phyloP scores from a whole-genome alignment of 2,113 vertebrate genomes.

The Boleophthalmus pectinirostris region DNA sequence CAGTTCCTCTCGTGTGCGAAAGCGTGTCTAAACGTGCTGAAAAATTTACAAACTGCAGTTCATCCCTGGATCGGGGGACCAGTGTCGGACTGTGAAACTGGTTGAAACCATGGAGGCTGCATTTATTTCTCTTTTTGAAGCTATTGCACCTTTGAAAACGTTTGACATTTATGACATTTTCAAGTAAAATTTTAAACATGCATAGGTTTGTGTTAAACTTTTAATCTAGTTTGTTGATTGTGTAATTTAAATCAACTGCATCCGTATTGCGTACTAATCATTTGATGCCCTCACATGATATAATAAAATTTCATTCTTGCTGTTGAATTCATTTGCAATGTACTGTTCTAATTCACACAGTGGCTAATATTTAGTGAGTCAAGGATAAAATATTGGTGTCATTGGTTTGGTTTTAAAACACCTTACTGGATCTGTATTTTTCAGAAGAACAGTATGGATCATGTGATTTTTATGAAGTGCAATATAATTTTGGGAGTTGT shows the following conservation, averaged over 20 bases:
- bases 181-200: background rate
- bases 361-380: background rate
- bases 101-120: background rate
- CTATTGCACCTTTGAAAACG: background rate
- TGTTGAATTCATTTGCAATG: background rate
- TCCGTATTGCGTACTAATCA: too few relatives aligned
- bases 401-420: background rate
- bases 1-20: background rate
- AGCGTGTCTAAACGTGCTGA: background rate
- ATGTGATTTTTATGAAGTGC: background rate
- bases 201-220: too few relatives aligned
- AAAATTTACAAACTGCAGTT: background rate
- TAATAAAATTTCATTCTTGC: background rate
- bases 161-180: background rate
- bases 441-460: background rate
- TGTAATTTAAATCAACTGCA: background rate
- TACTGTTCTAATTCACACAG: background rate
- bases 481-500: background rate
- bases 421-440: background rate
- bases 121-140: background rate
- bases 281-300: background rate
- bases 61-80: too few relatives aligned
- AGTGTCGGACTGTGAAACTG: background rate
- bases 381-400: background rate
- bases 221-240: background rate